Percentiles rank a stretch among this genome's conserved stretches.
Conservation (phyloP, 2,113 vertebrate species). For the Indicator indicator region DNA sequence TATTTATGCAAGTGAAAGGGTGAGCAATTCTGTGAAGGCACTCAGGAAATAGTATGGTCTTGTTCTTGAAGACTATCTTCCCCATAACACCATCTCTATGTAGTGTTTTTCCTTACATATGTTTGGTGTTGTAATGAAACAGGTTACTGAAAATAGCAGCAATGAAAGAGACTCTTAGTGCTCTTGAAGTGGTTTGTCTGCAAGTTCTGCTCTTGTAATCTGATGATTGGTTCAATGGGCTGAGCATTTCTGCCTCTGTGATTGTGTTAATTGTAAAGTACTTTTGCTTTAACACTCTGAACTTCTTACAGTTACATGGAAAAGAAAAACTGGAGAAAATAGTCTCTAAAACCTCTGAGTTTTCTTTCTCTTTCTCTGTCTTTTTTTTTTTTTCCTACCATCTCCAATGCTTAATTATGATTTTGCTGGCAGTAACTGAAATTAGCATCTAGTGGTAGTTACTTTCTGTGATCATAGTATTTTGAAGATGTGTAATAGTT, state of each 20-base stretch:
- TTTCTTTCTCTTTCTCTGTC: not conserved
- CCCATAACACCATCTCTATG: not conserved
- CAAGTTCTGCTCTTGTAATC: not conserved
- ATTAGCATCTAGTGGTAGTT: not conserved
- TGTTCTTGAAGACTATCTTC: not conserved
- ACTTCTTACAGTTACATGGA: not conserved
- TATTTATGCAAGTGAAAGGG: not conserved
- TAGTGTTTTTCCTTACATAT: not conserved
- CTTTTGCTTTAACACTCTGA: not conserved
- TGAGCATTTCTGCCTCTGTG: not conserved
- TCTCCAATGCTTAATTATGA: not conserved
- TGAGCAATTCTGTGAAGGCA: not conserved
- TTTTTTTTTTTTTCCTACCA: not conserved
- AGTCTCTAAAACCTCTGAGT: not conserved
- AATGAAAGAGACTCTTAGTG: not conserved
- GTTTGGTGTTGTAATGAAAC: not conserved
- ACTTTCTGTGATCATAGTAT: not conserved
- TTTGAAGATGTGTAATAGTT: not conserved
- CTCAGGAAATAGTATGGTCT: not conserved
- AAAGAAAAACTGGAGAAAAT: not conserved
- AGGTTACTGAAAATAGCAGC: not conserved
- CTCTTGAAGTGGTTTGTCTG: not conserved
- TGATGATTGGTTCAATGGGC: not conserved
- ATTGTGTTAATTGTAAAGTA: not conserved
- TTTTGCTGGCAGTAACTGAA: slow-evolving; percentile 25